Evolutionary conservation across 2,113 vertebrate genomes (phyloP).

Genomic region (Sclerurus mexicanus): DNA sequence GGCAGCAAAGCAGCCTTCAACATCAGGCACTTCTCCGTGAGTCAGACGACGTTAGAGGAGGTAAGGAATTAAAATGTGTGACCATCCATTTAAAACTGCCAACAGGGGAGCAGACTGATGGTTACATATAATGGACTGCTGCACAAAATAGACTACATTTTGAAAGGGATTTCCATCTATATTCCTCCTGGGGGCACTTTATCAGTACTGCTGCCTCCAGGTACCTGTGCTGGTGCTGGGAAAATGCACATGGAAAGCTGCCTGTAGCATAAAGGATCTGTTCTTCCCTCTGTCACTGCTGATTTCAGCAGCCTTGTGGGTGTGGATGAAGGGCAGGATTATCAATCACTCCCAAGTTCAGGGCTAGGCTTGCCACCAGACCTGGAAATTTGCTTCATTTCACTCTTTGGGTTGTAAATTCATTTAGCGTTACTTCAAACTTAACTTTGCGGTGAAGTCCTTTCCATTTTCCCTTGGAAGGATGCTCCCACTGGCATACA

Average conservation of each 20-base stretch:
- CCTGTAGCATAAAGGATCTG: not conserved
- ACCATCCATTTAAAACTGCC: constrained; percentile 10
- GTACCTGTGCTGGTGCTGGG: not conserved
- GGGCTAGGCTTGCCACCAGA: not conserved
- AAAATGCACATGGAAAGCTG: not conserved
- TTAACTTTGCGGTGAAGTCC: not conserved
- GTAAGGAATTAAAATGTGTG: constrained; percentile 73
- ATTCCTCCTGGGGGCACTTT: constrained; percentile 33
- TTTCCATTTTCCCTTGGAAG: not conserved
- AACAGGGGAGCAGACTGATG: constrained; percentile 14
- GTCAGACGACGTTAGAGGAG: constrained; percentile 96
- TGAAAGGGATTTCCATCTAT: constrained; percentile 42
- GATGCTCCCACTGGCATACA: not conserved
- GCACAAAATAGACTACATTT: not conserved
- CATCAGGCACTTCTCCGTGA: constrained; percentile 95
- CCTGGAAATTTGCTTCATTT: not conserved
- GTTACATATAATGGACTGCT: constrained; percentile 10
- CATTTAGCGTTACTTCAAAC: not conserved
- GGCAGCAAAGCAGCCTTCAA: constrained; percentile 84
- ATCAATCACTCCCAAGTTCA: not conserved
- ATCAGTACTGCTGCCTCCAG: not conserved
- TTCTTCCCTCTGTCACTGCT: not conserved
- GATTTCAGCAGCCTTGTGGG: not conserved
- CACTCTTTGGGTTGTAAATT: not conserved
- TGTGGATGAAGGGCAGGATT: not conserved